Evolutionary conservation across 2,797 vertebrate genomes (phyloP).

Genomic region (Propithecus deckenii): DNA sequence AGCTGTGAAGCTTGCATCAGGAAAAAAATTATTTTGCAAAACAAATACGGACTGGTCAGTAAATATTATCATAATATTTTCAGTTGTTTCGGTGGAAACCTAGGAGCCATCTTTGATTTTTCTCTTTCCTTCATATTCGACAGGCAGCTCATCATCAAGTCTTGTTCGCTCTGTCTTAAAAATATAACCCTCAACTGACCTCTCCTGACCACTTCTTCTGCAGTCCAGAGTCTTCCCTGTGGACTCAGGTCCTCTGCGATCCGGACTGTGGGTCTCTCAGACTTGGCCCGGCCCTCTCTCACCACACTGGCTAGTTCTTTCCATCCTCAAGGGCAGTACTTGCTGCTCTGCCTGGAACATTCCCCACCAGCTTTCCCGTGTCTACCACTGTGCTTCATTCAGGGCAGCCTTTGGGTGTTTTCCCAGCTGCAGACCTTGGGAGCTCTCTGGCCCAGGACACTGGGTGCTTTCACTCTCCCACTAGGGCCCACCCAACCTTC

Average conservation of each 20-base stretch:
- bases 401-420: not conserved
- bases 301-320: not conserved
- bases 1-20: not conserved
- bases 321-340: not conserved
- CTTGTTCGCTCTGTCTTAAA: not conserved
- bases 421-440: not conserved
- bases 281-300: not conserved
- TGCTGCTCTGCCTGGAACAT: not conserved
- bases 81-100: not conserved
- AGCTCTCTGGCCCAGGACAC: not conserved
- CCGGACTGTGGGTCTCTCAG: not conserved
- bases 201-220: not conserved
- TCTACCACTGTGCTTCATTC: not conserved
- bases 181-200: not conserved
- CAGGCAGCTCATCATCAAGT: not conserved
- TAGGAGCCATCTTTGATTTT: not conserved
- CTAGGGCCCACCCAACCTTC: too few species aligned
- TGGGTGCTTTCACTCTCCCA: not conserved
- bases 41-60: not conserved
- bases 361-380: not conserved
- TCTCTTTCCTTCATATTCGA: not conserved
- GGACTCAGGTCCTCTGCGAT: not conserved
- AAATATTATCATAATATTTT: not conserved
- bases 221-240: not conserved
- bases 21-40: conserved; percentile 3